These are phyloP conservation scores for Lithophane ornitopus DNA, from an alignment of 2,888 invertebrate species.

Conservation along the genomic window DNA sequence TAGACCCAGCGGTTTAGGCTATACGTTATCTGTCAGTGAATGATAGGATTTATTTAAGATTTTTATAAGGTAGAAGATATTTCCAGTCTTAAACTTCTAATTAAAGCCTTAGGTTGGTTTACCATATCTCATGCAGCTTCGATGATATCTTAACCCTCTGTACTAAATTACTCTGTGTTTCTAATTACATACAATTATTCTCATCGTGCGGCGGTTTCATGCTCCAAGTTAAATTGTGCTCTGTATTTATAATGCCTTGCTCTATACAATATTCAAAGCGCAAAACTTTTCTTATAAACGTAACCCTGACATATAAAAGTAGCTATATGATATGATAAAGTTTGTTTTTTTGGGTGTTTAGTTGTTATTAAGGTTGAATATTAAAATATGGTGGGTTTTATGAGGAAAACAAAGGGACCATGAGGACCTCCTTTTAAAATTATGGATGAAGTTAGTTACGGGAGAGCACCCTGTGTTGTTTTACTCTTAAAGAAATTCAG, in stretches of 20 bases:
- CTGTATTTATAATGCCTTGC: slow-evolving; percentile 67
- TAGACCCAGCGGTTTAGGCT: neutral
- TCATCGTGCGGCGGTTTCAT: slow-evolving; percentile 65
- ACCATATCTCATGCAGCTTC: neutral
- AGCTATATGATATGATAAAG: slow-evolving; percentile 27
- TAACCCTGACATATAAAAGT: slow-evolving; percentile 34
- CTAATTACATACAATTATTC: slow-evolving; percentile 71
- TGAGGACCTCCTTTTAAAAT: slow-evolving; percentile 6
- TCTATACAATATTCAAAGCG: slow-evolving; percentile 65
- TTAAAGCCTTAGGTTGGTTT: neutral
- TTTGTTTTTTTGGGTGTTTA: slow-evolving; percentile 48
- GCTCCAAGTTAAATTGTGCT: slow-evolving; percentile 74
- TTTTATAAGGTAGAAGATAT: neutral
- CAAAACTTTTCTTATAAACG: slow-evolving; percentile 65
- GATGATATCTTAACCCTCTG: slow-evolving; percentile 26
- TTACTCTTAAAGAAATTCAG: neutral
- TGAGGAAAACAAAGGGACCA: slow-evolving; percentile 12
- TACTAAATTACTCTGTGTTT: slow-evolving; percentile 48
- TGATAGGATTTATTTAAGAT: neutral
- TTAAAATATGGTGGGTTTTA: slow-evolving; percentile 27
- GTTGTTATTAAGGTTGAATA: slow-evolving; percentile 46
- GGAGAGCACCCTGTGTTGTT: neutral
- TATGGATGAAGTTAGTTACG: neutral
- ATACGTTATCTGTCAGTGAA: no score
- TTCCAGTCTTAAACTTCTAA: neutral